These are phyloP conservation scores for Sylvilagus bachmani DNA, from an alignment of 2,113 vertebrate species.

Conservation along the genomic window DNA sequence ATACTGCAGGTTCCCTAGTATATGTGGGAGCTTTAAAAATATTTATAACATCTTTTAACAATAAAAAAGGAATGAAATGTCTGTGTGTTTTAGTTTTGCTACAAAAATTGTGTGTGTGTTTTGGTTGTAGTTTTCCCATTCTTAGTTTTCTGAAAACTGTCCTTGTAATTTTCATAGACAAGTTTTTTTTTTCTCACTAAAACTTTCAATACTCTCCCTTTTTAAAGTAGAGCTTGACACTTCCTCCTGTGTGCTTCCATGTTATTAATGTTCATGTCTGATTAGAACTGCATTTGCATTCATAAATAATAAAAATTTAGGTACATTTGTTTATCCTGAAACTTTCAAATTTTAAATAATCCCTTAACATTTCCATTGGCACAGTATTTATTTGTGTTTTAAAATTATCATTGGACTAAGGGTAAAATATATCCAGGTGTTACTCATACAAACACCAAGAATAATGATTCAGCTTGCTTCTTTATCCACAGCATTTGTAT, in stretches of 20 bases:
- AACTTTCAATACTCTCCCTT: neutral
- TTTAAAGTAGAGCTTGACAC: neutral
- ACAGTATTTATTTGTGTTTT: neutral
- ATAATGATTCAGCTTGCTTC: neutral
- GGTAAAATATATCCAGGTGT: neutral
- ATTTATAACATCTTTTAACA: no score
- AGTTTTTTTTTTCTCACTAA: slow-evolving; percentile 3
- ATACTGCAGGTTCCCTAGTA: no score
- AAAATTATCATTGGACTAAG: neutral
- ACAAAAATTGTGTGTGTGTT: no score
- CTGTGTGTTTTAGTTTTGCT: no score
- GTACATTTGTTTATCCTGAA: neutral
- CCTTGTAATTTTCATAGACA: slow-evolving; percentile 30
- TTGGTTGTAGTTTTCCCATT: neutral
- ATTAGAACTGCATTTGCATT: neutral
- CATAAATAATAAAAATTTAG: neutral
- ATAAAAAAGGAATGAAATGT: no score
- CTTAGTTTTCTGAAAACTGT: slow-evolving; percentile 14
- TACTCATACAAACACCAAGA: neutral
- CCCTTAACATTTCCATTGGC: neutral
- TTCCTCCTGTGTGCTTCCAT: neutral
- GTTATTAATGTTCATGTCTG: neutral
- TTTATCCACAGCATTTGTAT: neutral
- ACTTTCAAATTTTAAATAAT: slow-evolving; percentile 4
- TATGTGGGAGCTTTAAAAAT: no score